phyloP scores from a whole-genome alignment of 2,888 invertebrate genomes.

The Zele albiditarsus region DNA sequence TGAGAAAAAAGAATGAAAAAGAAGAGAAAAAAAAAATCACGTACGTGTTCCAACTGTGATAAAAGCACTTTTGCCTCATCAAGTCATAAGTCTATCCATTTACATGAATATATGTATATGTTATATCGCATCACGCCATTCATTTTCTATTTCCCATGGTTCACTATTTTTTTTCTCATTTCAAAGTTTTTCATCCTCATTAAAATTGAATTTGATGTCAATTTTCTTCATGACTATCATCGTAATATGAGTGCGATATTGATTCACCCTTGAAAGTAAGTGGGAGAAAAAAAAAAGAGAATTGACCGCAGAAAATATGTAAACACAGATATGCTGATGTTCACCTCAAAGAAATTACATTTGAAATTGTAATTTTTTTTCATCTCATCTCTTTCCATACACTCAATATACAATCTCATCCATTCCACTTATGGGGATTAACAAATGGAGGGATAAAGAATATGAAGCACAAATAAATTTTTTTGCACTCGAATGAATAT shows the following conservation, averaged over 20 bases:
- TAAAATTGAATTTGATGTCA: neutral
- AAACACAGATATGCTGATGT: constrained; percentile 44
- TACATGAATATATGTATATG: neutral
- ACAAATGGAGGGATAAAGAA: constrained; percentile 1
- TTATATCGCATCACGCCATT: neutral
- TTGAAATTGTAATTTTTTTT: constrained; percentile 69
- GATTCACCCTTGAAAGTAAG: neutral
- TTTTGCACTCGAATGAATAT: too few relatives aligned
- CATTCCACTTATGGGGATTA: constrained; percentile 37
- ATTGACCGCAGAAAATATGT: neutral
- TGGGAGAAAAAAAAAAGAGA: constrained; percentile 1
- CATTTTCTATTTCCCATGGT: neutral
- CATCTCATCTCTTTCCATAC: constrained; percentile 29
- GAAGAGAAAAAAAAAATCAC: neutral
- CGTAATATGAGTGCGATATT: neutral
- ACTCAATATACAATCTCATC: constrained; percentile 12
- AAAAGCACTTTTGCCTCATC: constrained; percentile 9
- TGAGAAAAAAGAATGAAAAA: neutral
- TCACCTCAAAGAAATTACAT: constrained; percentile 64
- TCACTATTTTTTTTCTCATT: neutral
- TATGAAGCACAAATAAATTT: neutral
- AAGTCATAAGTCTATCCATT: constrained; percentile 3
- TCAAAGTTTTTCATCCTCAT: neutral
- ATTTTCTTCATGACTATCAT: constrained; percentile 14
- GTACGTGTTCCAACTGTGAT: constrained; percentile 11